phyloP scores from a whole-genome alignment of 2,888 invertebrate genomes.

The Andrena hattorfiana region DNA sequence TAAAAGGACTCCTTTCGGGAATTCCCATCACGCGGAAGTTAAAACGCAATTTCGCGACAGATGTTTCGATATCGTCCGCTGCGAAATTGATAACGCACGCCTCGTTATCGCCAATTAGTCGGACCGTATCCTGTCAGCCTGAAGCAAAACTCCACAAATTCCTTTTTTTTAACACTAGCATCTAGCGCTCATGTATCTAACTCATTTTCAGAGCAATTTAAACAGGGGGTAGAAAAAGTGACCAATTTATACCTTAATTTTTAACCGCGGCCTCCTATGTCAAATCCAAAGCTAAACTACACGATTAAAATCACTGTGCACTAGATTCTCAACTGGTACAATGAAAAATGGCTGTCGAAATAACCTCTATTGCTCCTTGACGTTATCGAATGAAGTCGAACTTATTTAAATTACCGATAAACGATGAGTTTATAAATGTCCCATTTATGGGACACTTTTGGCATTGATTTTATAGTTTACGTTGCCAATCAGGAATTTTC shows the following conservation, averaged over 20 bases:
- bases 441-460: constrained; percentile 25
- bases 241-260: no score
- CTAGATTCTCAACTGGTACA: no score
- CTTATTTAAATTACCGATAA: background rate
- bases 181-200: no score
- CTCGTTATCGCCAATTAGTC: background rate
- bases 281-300: no score
- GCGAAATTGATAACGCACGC: constrained; percentile 11
- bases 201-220: no score
- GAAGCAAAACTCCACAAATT: background rate
- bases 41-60: constrained; percentile 22
- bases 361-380: background rate
- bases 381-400: background rate
- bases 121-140: background rate
- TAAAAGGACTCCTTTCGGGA: constrained; percentile 24
- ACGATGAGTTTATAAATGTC: background rate
- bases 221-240: no score
- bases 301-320: no score
- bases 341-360: background rate
- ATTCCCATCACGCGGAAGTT: background rate
- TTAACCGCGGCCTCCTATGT: no score
- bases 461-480: constrained; percentile 6
- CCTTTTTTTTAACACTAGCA: background rate
- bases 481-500: background rate
- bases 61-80: constrained; percentile 17